phyloP scores from a whole-genome alignment of 2,888 invertebrate species.

The Meteorus cinctellus region DNA sequence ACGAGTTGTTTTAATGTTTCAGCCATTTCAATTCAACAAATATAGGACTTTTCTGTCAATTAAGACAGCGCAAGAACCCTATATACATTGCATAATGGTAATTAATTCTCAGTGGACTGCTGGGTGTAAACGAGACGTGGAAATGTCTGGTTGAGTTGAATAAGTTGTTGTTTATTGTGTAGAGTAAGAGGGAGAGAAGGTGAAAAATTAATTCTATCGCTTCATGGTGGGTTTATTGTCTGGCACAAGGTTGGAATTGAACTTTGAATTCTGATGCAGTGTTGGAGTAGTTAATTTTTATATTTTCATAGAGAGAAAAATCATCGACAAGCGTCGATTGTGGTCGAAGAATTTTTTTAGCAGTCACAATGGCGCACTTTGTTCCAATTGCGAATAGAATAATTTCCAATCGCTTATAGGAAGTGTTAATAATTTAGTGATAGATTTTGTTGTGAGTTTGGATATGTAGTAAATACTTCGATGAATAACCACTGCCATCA shows the following conservation, averaged over 20 bases:
- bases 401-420: too few relatives aligned
- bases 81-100: constrained; percentile 52
- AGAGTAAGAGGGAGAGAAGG: neutral
- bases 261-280: too few relatives aligned
- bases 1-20: constrained; percentile 63
- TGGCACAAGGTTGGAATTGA: too few relatives aligned
- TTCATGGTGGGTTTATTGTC: too few relatives aligned
- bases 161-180: constrained; percentile 1
- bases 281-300: too few relatives aligned
- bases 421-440: neutral
- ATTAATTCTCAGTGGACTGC: constrained; percentile 63
- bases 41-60: constrained; percentile 64
- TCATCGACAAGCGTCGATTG: too few relatives aligned
- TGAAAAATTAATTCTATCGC: neutral
- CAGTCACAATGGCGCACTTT: too few relatives aligned
- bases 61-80: constrained; percentile 60
- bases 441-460: neutral
- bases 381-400: too few relatives aligned
- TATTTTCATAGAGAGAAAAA: too few relatives aligned
- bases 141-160: constrained; percentile 56
- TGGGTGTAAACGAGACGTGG: constrained; percentile 65
- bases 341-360: too few relatives aligned
- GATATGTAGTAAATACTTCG: neutral
- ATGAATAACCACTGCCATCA: neutral
- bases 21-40: constrained; percentile 26